A percentile compares a stretch with the other conserved stretches of the same genome.
phyloP scores from a whole-genome alignment of 2,888 invertebrate species.

The Tolmerus cingulatus region DNA sequence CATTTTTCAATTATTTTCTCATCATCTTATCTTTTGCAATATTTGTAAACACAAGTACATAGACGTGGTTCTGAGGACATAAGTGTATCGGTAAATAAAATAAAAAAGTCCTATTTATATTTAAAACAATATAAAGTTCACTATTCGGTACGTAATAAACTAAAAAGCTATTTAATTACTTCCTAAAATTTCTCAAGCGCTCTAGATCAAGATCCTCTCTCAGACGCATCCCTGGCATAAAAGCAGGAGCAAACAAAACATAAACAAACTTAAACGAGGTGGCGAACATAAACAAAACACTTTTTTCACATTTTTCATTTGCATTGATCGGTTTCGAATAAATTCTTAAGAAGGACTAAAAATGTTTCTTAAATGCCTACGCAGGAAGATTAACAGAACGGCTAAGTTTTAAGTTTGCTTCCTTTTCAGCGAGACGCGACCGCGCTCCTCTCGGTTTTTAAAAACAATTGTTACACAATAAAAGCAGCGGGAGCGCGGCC shows the following conservation, averaged over 20 bases:
- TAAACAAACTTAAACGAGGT: neutral
- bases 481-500: neutral
- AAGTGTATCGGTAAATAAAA: neutral
- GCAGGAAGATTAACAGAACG: neutral
- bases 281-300: slow-evolving; percentile 12
- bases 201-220: neutral
- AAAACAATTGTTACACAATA: neutral
- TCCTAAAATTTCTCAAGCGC: neutral
- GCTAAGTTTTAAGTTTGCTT: neutral
- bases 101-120: slow-evolving; percentile 34
- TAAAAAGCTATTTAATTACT: slow-evolving; percentile 21
- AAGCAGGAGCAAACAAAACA: neutral
- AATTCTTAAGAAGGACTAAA: slow-evolving; percentile 27
- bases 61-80: slow-evolving; percentile 3
- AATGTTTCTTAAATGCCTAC: slow-evolving; percentile 10
- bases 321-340: slow-evolving; percentile 38
- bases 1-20: slow-evolving; percentile 7
- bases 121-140: slow-evolving; percentile 42
- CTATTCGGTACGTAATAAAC: slow-evolving; percentile 9
- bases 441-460: neutral
- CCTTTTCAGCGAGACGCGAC: neutral
- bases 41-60: slow-evolving; percentile 29
- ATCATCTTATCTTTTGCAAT: neutral
- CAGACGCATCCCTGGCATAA: neutral
- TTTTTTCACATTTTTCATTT: slow-evolving; percentile 22